Evolutionary conservation across 2,113 vertebrate species (phyloP).

Genomic region (Oryzias curvinotus): DNA sequence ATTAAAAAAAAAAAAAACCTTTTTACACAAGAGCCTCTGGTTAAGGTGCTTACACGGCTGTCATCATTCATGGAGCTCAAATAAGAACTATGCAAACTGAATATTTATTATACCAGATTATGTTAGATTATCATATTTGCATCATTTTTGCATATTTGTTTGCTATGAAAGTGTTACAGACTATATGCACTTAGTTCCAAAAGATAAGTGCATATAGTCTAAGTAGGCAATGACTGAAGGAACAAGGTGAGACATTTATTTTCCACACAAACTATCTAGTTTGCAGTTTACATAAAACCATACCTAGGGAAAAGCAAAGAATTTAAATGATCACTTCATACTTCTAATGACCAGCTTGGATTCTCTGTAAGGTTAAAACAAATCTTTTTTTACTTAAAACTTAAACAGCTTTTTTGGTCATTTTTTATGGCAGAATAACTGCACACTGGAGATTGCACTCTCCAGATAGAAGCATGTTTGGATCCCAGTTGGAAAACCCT

Average conservation of each 20-base stretch:
- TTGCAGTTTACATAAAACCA: no score
- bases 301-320: background rate
- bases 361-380: background rate
- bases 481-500: slow-evolving; percentile 22
- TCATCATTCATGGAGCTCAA: no score
- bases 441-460: background rate
- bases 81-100: no score
- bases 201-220: background rate
- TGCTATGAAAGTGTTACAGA: no score
- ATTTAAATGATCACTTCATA: slow-evolving; percentile 1
- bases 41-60: no score
- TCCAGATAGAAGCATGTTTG: slow-evolving; percentile 3
- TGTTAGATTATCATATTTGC: no score
- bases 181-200: no score
- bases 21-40: no score
- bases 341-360: no score
- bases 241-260: slow-evolving; percentile 7
- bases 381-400: background rate
- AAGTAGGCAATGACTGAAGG: background rate
- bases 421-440: background rate
- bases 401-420: background rate
- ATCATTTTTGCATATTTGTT: no score
- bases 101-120: no score
- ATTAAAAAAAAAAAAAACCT: no score
- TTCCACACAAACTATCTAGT: background rate